Base-by-base conservation (phyloP, 37 sponge, comb jelly and placozoan species). In the Amphimedon queenslandica region DNA sequence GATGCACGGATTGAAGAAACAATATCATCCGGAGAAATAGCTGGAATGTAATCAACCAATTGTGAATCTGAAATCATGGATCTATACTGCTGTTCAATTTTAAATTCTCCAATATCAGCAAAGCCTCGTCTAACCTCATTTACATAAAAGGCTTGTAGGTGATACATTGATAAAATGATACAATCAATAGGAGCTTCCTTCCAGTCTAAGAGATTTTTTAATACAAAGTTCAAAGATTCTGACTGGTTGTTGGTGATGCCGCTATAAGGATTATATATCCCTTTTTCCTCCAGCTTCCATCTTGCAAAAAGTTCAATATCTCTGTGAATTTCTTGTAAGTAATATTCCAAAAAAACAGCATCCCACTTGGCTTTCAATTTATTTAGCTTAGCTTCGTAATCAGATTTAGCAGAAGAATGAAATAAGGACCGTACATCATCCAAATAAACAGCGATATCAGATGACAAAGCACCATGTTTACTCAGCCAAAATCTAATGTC, bases 371-470 rank as follows among this genome's bases (percentile, higher is more conserved):
- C 2, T 0, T 28, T 6, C 18, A 1, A 65, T 33, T 72, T 36
- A 34, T 47, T 28, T 2, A 80, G 38, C 16, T 42, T 27, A 6
- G 43, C 24, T 16, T 47, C 40, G 41, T 80, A 80, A 38, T 63
- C 66, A 2, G 60, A 38, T 5, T 33, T 33, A 0, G 58, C 27
- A 1, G 55, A 28, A 35, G 55, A 31, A 29, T 80, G 81, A 37
- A 80, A 80, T 10, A 80, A 39, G 27, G 61, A 25, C 18, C 13
- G 31, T 0, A 80, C 40, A 40, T 84, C 65, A 21, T 71, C 73
- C 20, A 42, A 57, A 55, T 84, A 84, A 10, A 84, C 36, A 0
- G 78, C 37, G 29, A 77, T 84, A 32, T 84, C 84, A 42, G 70
- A 24, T 28, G 51, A 40, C 2, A 73, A 66, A 29, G 78, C 78